Evolutionary conservation across 2,888 invertebrate species (phyloP).

Genomic region (Cactoblastis cactorum): DNA sequence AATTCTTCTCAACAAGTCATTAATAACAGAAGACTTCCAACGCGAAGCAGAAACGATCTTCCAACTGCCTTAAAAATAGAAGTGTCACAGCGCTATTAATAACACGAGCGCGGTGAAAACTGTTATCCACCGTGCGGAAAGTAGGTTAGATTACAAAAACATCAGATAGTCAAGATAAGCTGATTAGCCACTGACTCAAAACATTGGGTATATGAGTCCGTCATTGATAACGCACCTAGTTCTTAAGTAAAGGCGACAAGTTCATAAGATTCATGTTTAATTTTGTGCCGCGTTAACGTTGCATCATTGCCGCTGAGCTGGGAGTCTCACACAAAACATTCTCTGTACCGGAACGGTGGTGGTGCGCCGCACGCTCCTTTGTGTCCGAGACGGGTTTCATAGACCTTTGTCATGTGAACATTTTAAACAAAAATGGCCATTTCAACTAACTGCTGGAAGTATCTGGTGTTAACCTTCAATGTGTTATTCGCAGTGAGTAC

Average conservation of each 20-base stretch:
- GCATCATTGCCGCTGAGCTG: constrained; percentile 51
- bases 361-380: constrained; percentile 36
- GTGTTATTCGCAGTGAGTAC: constrained; percentile 70
- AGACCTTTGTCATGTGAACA: constrained; percentile 68
- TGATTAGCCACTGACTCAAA: constrained; percentile 44
- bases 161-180: constrained; percentile 57
- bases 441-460: constrained; percentile 74
- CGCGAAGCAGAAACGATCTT: constrained; percentile 7
- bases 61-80: constrained; percentile 42
- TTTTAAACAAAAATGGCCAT: constrained; percentile 56
- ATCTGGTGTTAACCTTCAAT: constrained; percentile 71
- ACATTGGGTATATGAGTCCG: constrained; percentile 16
- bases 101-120: constrained; percentile 35
- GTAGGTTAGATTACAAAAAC: constrained; percentile 54
- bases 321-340: constrained; percentile 53
- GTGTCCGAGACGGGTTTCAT: constrained; percentile 60
- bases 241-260: constrained; percentile 38
- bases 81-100: constrained; percentile 56
- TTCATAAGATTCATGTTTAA: constrained; percentile 42
- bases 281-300: constrained; percentile 54
- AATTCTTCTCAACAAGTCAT: neutral
- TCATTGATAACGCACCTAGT: constrained; percentile 28
- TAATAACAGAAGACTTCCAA: neutral
- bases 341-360: constrained; percentile 63
- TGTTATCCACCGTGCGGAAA: constrained; percentile 38